Evolutionary conservation across 2,797 vertebrate species (phyloP).

Genomic region (Poeciliopsis paucimaculata): DNA sequence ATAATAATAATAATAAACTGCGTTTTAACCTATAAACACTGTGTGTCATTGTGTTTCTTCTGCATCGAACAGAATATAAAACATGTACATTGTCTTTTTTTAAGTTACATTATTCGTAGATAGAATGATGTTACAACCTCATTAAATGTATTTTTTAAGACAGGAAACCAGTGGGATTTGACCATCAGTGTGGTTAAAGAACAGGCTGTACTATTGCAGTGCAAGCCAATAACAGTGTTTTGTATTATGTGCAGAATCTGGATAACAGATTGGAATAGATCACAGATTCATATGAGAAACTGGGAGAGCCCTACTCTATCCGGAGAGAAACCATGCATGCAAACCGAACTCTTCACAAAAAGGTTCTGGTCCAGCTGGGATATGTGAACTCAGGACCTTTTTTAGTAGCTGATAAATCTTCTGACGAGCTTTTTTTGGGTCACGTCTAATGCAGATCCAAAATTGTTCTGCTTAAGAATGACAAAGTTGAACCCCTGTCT

Average conservation of each 20-base stretch:
- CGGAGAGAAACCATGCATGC: not conserved
- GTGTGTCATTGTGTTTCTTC: constrained; percentile 16
- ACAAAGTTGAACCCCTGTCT: not conserved
- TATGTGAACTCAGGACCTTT: not conserved
- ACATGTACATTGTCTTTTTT: not conserved
- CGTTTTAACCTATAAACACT: constrained; percentile 86
- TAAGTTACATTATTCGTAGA: not conserved
- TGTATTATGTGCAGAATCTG: not conserved
- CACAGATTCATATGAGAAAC: not conserved
- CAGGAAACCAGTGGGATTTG: not conserved
- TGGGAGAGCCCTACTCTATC: not conserved
- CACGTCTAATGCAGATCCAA: not conserved
- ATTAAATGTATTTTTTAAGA: not conserved
- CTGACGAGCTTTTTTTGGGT: not conserved
- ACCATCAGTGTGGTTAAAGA: not conserved
- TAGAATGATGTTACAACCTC: not conserved
- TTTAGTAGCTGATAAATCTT: not conserved
- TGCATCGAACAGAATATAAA: not conserved
- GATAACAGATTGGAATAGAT: not conserved
- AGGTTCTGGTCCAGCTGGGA: not conserved
- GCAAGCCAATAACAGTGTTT: not conserved
- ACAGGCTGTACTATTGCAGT: not conserved
- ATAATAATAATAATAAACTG: constrained; percentile 86
- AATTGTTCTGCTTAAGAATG: not conserved
- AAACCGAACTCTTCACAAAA: not conserved